Percentiles rank a stretch among this genome's conserved stretches.
phyloP scores from a whole-genome alignment of 2,113 vertebrate species.

The Coptodon bakossiorum region DNA sequence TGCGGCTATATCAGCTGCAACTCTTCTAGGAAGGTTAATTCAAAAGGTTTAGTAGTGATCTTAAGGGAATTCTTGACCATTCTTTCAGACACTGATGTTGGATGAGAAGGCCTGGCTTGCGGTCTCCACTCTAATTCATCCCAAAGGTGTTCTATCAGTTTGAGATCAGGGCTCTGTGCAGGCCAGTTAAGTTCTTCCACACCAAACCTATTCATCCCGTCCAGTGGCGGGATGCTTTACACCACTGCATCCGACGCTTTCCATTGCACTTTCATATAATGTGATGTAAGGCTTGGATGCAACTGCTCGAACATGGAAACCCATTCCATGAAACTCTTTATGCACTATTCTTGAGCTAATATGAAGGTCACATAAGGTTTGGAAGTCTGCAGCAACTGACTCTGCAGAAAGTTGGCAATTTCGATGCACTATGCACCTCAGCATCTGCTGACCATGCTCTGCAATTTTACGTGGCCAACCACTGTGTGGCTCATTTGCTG shows the following conservation, averaged over 20 bases:
- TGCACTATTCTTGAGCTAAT: background rate
- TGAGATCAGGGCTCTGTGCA: background rate
- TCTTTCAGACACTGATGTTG: background rate
- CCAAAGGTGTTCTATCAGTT: background rate
- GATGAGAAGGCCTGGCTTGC: background rate
- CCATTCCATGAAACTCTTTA: background rate
- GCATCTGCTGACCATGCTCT: background rate
- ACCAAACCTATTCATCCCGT: background rate
- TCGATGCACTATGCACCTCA: background rate
- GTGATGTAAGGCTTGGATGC: background rate
- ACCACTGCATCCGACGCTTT: background rate
- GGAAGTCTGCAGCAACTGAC: background rate
- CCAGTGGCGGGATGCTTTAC: background rate
- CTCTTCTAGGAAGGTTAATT: background rate
- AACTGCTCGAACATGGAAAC: background rate
- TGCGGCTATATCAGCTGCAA: background rate
- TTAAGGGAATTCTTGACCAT: background rate
- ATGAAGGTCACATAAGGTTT: background rate
- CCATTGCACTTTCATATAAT: background rate
- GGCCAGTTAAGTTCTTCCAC: background rate
- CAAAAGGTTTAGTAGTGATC: background rate
- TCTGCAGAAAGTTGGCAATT: background rate
- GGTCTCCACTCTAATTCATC: background rate
- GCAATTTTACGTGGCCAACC: background rate
- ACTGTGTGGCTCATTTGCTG: background rate